These are phyloP conservation scores for Dryocosmus kuriphilus DNA, from an alignment of 2,888 invertebrate genomes.

Conservation along the genomic window DNA sequence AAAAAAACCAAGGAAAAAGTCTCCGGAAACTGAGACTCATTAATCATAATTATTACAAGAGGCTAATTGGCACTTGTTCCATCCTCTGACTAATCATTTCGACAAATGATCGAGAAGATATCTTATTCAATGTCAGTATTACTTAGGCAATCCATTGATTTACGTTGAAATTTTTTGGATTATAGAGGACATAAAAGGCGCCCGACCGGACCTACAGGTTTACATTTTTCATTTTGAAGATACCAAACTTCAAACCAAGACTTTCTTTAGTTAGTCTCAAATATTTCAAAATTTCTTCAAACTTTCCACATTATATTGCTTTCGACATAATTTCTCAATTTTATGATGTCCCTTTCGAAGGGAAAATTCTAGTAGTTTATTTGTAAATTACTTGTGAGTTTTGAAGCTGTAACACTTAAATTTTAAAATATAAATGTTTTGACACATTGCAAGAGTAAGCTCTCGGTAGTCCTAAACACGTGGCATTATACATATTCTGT, in stretches of 20 bases:
- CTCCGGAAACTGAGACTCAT: conserved; percentile 7
- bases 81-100: conserved; percentile 4
- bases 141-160: too few species aligned
- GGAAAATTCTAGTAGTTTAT: not conserved
- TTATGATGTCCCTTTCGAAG: not conserved
- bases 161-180: too few species aligned
- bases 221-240: too few species aligned
- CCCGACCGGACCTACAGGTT: too few species aligned
- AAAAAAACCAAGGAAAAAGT: not conserved
- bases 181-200: too few species aligned
- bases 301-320: too few species aligned
- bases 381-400: not conserved
- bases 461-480: not conserved
- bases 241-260: too few species aligned
- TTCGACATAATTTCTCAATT: not conserved
- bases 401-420: not conserved
- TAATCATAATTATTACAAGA: not conserved
- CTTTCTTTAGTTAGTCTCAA: too few species aligned
- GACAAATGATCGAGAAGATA: not conserved
- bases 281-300: too few species aligned
- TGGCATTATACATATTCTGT: too few species aligned
- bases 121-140: not conserved
- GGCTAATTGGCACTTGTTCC: conserved; percentile 1
- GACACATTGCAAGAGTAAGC: conserved; percentile 20
- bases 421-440: conserved; percentile 10